Evolutionary conservation across 2,888 invertebrate species (phyloP).

Genomic region (Hydrotaea cyrtoneurina): DNA sequence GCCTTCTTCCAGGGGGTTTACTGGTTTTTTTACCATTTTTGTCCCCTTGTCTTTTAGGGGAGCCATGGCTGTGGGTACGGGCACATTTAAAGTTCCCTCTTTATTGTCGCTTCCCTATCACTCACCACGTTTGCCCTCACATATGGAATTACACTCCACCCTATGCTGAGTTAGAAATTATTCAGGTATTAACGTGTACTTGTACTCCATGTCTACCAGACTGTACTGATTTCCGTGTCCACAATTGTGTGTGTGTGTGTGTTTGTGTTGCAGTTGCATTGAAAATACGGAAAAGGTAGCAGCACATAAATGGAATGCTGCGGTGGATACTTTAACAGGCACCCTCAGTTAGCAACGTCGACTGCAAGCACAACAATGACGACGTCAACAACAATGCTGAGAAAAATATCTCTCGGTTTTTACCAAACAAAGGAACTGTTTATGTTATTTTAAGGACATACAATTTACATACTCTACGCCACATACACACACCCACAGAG

Average conservation of each 20-base stretch:
- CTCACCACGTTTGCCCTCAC: too few species aligned
- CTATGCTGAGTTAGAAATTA: too few species aligned
- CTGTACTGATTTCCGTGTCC: not conserved
- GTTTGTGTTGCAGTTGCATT: slow-evolving; percentile 15
- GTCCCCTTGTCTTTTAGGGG: too few species aligned
- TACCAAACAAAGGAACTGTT: slow-evolving; percentile 31
- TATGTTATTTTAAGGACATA: slow-evolving; percentile 37
- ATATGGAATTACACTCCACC: too few species aligned
- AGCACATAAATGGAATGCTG: slow-evolving; percentile 9
- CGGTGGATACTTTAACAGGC: not conserved
- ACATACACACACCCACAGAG: not conserved
- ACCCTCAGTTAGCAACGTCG: not conserved
- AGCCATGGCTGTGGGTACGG: too few species aligned
- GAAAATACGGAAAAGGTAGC: not conserved
- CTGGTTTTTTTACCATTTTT: too few species aligned
- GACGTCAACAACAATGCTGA: not conserved
- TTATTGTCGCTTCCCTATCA: too few species aligned
- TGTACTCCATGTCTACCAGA: not conserved
- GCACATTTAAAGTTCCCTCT: too few species aligned
- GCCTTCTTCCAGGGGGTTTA: too few species aligned
- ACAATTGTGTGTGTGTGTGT: too few species aligned
- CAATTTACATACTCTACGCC: slow-evolving; percentile 24
- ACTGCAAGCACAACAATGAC: not conserved
- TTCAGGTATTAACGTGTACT: too few species aligned
- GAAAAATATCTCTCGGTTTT: slow-evolving; percentile 4